Evolutionary conservation across 2,888 invertebrate genomes (phyloP), one percentile per base, ranked within the genome.

Genomic region (Tromatobia lineatoria): DNA sequence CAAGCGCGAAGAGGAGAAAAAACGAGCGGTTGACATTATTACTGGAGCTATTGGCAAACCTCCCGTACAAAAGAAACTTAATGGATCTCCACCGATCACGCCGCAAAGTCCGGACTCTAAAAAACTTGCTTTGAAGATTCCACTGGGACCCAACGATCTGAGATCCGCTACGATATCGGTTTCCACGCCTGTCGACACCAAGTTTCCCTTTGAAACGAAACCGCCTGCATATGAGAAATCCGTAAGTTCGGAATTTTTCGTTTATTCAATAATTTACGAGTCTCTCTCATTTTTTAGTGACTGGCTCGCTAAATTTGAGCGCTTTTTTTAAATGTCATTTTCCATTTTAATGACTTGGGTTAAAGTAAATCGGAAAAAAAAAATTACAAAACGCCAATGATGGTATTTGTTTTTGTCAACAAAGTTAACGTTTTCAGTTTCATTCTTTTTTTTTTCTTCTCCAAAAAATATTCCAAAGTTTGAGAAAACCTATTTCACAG

Each of bases 111-210:
- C 93, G 20, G 93, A 93, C 18, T 66, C 89, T 0, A 93, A 91
- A 75, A 93, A 92, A 83, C 86, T 93, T 13, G 91, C 92, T 6
- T 61, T 92, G 1, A 93, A 93, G 83, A 91, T 93, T 82, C 93
- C 93, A 71, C 86, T 94, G 6, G 93, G 90, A 1, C 91, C 94
- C 0, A 93, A 93, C 77, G 94, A 94, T 59, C 59, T 93, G 2
- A 91, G 93, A 80, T 90, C 91, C n/a, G 94, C 94, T 3, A 93
- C 93, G 3, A 88, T 93, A 0, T 92, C 93, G 0, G 92, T 93
- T 3, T 94, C 93, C 29, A 95, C 94, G 2, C 93, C 93, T 1
- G 88, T 91, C 3, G 92, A 93, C 8, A 93, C 90, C 0, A 94
- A 90, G 70, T 93, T 91, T 47, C 86, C 90, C 0, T 91, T 91